Base-by-base conservation (phyloP, 2,113 vertebrate genomes). In the Motacilla tschutschensis region DNA sequence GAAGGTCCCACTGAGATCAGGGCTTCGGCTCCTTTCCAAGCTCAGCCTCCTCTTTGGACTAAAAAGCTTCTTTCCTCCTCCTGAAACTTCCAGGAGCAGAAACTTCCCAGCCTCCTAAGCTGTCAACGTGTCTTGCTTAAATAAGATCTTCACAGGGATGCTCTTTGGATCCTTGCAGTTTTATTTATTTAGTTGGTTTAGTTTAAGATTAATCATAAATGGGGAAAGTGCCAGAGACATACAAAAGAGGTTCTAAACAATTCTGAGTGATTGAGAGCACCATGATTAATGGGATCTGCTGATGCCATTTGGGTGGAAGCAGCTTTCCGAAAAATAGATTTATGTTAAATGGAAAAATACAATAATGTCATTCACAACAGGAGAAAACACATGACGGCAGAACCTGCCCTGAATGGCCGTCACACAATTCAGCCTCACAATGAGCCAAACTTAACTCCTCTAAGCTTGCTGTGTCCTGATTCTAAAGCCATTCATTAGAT, bases 191-290 rank as follows among this genome's bases (percentile, higher is more conserved):
- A 82, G 83, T 87, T 85, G 55, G 59, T 91, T 91, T 90, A 79
- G 71, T 66, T 94, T 91, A 84, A 94, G 89, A 93, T 92, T 95
- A 94, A 93, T 91, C 90, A 94, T 90, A 92, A 88, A 85, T 71
- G 65, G 53, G 58, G 84, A 77, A 92, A 83, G 79, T 87, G 81
- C 72, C 79, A 90, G 75, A 89, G 76, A 66, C 67, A 67, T 29
- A 84, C 83, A 92, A 92, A 92, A 91, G 92, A 86, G 64, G 73
- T 83, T 90, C 79, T 95, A 93, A 93, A 92, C 92, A 94, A 94
- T 93, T 94, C 88, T 86, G 87, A 92, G 85, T 94, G 93, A 95
- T 94, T 91, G 94, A 93, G 89, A 93, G 84, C 87, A 33, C 58
- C 25, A 1, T 94, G 93, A 94, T 95, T 94, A 93, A 95, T 95